A percentile compares a stretch with the other conserved stretches of the same genome.
phyloP scores from a whole-genome alignment of 2,113 vertebrate species.

The Aegypius monachus region DNA sequence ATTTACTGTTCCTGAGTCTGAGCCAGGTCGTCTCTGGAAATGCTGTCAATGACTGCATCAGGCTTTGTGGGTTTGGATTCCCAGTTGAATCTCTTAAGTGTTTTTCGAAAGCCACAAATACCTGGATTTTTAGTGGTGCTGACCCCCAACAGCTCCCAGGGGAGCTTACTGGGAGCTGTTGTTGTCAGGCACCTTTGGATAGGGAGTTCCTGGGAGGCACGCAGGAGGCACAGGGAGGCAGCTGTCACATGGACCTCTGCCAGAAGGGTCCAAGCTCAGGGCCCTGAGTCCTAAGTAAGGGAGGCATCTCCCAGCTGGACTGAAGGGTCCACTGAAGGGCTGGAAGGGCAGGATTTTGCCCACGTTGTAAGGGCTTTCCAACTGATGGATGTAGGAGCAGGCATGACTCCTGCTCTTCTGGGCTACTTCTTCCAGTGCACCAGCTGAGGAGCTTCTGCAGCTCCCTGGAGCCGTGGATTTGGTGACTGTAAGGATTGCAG shows the following conservation, averaged over 20 bases:
- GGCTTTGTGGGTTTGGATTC: not conserved
- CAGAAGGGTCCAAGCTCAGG: not conserved
- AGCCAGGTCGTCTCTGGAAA: not conserved
- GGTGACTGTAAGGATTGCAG: not conserved
- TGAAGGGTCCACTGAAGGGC: not conserved
- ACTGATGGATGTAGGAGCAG: not conserved
- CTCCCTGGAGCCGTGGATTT: not conserved
- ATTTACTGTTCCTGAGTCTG: not conserved
- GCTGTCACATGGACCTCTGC: not conserved
- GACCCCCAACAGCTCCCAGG: not conserved
- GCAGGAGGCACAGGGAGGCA: not conserved
- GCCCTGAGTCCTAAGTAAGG: not conserved
- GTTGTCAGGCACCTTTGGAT: not conserved
- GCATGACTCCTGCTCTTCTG: not conserved
- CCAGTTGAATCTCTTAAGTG: not conserved
- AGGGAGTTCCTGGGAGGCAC: not conserved
- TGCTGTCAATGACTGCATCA: not conserved
- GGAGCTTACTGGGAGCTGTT: not conserved
- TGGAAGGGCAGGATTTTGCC: not conserved
- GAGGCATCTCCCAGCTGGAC: not conserved
- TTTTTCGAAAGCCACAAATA: not conserved
- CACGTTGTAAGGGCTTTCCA: not conserved
- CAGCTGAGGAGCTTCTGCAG: not conserved
- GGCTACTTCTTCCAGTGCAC: not conserved
- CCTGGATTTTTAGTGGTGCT: not conserved